Base-by-base conservation (phyloP, 2,113 vertebrate genomes). In the Cynocephalus volans region DNA sequence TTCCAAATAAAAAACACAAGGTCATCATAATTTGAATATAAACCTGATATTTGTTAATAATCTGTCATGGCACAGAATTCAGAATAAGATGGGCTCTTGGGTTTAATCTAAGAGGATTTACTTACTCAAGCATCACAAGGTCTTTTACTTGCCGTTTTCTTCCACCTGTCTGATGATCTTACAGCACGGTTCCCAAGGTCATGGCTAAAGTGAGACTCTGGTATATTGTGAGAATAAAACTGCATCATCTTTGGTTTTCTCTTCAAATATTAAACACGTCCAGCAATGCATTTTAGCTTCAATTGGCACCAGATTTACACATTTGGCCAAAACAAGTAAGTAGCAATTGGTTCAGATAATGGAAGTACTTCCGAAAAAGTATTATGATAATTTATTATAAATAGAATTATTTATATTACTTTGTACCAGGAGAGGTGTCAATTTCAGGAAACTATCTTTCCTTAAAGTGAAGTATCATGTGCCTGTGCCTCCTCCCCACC, bases 1-100 rank as follows among this genome's bases (percentile, higher is more conserved):
- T 95, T 88, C 54, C 83, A 96, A 98, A 96, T 73, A 88, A 96
- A 96, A 94, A 56, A 41, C 45, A 77, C 76, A 87, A 94, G 36
- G 88, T 84, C 70, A 92, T 96, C 48, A 90, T 77, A 88, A 86
- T 93, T 93, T 95, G 60, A 97, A 94, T 92, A 87, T 69, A 95
- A 88, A 88, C 36, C 64, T 88, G 84, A 45, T 52, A 88, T 84
- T 92, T 83, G 41, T 81, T 90, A 90, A 96, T 65, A 81, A 10
- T 90, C 50, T 93, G 45, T 73, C n/a, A 60, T 36, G 21, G 23
- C 36, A 94, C 15, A 92, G 31, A 93, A 95, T 81, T 97, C 33
- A 84, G 70, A 97, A 81, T 90, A 93, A 85, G 54, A 95, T 62
- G 41, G 83, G 13, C 8, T 52, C 83, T 96, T 87, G 70, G 54